Evolutionary conservation across 2,888 invertebrate genomes (phyloP).

Genomic region (Acanthosepion pharaonis): DNA sequence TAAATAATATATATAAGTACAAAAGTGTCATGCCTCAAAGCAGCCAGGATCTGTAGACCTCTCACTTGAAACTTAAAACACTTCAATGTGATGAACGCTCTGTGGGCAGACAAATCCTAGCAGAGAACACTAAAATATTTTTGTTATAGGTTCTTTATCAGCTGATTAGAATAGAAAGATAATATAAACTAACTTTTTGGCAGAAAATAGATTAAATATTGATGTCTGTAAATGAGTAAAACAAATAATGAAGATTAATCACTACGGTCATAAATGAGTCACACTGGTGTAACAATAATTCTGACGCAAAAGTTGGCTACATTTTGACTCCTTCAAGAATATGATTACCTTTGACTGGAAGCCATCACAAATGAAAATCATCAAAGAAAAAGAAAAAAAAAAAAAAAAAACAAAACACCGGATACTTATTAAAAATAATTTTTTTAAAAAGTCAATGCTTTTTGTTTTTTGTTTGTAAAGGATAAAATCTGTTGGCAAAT

Average conservation of each 20-base stretch:
- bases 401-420: too few relatives aligned
- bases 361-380: not conserved
- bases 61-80: not conserved
- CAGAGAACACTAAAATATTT: not conserved
- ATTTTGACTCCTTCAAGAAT: not conserved
- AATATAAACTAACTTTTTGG: not conserved
- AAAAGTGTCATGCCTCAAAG: not conserved
- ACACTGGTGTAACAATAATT: not conserved
- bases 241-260: too few relatives aligned
- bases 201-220: not conserved
- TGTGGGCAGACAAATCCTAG: constrained; percentile 33
- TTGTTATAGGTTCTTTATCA: not conserved
- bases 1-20: not conserved
- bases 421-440: not conserved
- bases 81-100: constrained; percentile 4
- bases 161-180: not conserved
- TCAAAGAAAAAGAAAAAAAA: too few relatives aligned
- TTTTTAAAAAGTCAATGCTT: not conserved
- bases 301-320: not conserved
- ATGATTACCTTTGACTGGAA: not conserved
- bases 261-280: not conserved
- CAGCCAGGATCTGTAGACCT: not conserved
- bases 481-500: not conserved
- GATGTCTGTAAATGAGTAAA: not conserved
- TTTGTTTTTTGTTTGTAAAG: not conserved